Conservation (phyloP, 2,888 invertebrate genomes). For the Euclidia mi region DNA sequence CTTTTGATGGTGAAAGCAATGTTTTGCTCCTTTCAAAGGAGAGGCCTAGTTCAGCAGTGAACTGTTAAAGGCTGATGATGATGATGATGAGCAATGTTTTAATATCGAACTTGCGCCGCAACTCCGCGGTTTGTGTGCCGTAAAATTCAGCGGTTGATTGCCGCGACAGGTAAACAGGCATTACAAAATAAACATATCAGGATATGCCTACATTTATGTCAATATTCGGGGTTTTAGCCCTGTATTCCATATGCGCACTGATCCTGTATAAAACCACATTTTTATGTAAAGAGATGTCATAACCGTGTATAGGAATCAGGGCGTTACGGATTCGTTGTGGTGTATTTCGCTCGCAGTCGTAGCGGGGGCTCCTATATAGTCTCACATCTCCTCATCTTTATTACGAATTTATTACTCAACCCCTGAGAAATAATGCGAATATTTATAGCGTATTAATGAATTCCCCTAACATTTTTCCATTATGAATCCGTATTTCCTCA, state of each 20-base stretch:
- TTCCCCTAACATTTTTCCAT: slow-evolving; percentile 55
- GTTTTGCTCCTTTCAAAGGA: too few species aligned
- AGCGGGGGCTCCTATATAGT: slow-evolving; percentile 69
- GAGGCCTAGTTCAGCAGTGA: too few species aligned
- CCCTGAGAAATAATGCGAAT: slow-evolving; percentile 71
- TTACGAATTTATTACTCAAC: slow-evolving; percentile 78
- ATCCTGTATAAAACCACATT: slow-evolving; percentile 45
- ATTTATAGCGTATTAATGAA: slow-evolving; percentile 81
- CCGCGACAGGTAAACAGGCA: slow-evolving; percentile 44
- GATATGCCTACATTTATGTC: slow-evolving; percentile 16
- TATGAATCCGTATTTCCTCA: slow-evolving; percentile 37
- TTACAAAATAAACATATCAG: slow-evolving; percentile 43
- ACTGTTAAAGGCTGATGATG: too few species aligned
- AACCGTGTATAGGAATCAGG: slow-evolving; percentile 60
- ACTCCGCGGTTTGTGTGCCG: slow-evolving; percentile 34
- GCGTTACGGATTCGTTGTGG: slow-evolving; percentile 69
- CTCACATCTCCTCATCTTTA: slow-evolving; percentile 71
- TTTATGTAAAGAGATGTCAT: slow-evolving; percentile 55
- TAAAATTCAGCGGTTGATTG: slow-evolving; percentile 47
- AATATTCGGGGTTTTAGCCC: slow-evolving; percentile 32
- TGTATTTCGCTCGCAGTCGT: slow-evolving; percentile 49
- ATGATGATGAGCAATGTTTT: slow-evolving; percentile 40
- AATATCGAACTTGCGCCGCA: slow-evolving; percentile 21
- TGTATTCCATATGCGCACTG: slow-evolving; percentile 33
- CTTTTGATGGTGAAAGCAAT: slow-evolving; percentile 43